Conservation (phyloP, 2,797 vertebrate species). For the Echeneis naucrates region DNA sequence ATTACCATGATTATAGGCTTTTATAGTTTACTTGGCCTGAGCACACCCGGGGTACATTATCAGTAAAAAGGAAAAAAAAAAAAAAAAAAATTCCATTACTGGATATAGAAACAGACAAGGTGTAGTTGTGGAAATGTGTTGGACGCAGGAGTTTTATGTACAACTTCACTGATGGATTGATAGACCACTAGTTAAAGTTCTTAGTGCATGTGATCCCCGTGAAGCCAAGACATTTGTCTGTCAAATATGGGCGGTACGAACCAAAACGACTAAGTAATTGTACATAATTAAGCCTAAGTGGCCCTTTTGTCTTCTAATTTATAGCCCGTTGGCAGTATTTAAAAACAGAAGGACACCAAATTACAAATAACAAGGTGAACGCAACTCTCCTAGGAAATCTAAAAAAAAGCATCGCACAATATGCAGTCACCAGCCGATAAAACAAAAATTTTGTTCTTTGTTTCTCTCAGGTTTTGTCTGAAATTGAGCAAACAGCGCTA, state of each 20-base stretch:
- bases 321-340: background rate
- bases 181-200: background rate
- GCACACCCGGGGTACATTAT: background rate
- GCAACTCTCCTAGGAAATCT: background rate
- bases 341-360: background rate
- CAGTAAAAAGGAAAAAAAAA: background rate
- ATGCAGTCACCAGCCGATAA: background rate
- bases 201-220: slow-evolving; percentile 16
- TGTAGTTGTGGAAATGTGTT: background rate
- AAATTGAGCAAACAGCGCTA: background rate
- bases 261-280: background rate
- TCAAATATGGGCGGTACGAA: background rate
- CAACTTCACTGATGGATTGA: slow-evolving; percentile 16
- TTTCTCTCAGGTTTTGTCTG: background rate
- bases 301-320: background rate
- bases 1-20: too few relatives aligned
- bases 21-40: too few relatives aligned
- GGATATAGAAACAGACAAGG: background rate
- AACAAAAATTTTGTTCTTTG: background rate
- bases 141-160: slow-evolving; percentile 20
- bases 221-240: slow-evolving; percentile 16
- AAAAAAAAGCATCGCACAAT: background rate
- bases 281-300: background rate
- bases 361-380: background rate
- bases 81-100: background rate